A percentile compares a stretch with the other conserved stretches of the same genome.
phyloP scores from a whole-genome alignment of 2,113 vertebrate species.

The Ceratotherium simum region DNA sequence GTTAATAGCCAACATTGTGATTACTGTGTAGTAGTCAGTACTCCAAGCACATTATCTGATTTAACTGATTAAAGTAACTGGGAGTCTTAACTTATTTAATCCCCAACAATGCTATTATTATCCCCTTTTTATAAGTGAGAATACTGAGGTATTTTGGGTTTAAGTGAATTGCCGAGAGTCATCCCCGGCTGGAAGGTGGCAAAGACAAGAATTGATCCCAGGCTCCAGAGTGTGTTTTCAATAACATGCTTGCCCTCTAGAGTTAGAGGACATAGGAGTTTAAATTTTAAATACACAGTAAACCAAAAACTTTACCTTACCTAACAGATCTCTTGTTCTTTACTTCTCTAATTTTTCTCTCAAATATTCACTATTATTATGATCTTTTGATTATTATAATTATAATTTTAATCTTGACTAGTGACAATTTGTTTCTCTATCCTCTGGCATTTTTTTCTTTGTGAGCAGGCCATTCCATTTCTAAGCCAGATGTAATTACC shows the following conservation, averaged over 20 bases:
- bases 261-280: not conserved
- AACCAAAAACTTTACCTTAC: not conserved
- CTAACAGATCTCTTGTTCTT: not conserved
- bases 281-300: not conserved
- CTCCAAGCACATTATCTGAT: not conserved
- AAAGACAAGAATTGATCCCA: not conserved
- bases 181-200: not conserved
- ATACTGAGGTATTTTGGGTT: not conserved
- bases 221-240: not conserved
- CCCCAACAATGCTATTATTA: not conserved
- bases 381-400: not conserved
- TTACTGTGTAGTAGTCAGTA: not conserved
- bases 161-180: not conserved
- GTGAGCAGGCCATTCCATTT: not conserved
- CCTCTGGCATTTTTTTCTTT: not conserved
- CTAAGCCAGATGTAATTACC: conserved; percentile 40
- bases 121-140: not conserved
- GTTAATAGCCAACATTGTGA: not conserved
- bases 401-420: not conserved
- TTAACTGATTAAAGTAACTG: not conserved
- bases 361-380: not conserved
- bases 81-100: not conserved
- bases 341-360: not conserved
- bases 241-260: not conserved
- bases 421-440: not conserved